These are phyloP conservation scores for Thalassophryne amazonica DNA, from an alignment of 2,797 vertebrate species.

Conservation along the genomic window DNA sequence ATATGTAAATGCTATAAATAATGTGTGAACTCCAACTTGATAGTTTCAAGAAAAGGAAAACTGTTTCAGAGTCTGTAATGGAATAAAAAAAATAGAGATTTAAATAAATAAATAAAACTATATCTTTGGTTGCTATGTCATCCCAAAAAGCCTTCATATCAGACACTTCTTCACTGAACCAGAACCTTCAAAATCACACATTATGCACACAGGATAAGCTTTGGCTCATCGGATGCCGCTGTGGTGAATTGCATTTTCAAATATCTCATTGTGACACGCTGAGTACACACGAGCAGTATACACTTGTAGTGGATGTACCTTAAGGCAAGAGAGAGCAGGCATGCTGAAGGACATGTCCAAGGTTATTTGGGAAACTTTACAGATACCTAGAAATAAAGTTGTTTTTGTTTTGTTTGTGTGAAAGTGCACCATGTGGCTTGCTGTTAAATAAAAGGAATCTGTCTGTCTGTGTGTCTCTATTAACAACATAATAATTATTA, in stretches of 20 bases:
- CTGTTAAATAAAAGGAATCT: no score
- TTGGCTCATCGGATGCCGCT: conserved; percentile 29
- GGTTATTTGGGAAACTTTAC: no score
- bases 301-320: no score
- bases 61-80: conserved; percentile 17
- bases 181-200: conserved; percentile 23
- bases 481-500: no score
- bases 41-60: conserved; percentile 25
- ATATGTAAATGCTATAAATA: no score
- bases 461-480: no score
- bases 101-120: conserved; percentile 14
- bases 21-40: no score
- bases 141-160: conserved; percentile 18
- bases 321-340: no score
- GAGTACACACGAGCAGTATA: conserved; percentile 33
- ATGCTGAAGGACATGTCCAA: no score
- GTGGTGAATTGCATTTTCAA: conserved; percentile 49
- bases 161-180: conserved; percentile 22
- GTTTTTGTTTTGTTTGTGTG: no score
- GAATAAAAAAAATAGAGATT: conserved; percentile 16
- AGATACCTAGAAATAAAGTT: no score
- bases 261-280: conserved; percentile 29
- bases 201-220: conserved; percentile 40
- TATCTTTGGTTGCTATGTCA: conserved; percentile 17
- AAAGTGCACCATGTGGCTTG: no score